Conservation (phyloP, 2,888 invertebrate species). For the Eupeodes latifasciatus region DNA sequence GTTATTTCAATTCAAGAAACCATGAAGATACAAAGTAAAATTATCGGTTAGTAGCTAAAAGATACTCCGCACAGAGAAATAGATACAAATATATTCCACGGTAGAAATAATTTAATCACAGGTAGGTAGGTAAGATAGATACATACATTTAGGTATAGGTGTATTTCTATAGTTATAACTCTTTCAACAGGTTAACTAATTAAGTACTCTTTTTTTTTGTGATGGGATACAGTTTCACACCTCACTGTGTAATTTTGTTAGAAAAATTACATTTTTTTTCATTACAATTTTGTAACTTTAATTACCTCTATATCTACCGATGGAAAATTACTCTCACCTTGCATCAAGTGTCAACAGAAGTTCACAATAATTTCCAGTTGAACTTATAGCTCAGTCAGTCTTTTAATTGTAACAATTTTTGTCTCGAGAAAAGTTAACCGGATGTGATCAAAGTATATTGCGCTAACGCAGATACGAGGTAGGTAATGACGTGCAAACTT, state of each 20-base stretch:
- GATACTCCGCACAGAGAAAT: background rate
- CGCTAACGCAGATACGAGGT: background rate
- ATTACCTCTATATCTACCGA: constrained; percentile 5
- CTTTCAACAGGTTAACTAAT: constrained; percentile 67
- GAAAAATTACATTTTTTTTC: background rate
- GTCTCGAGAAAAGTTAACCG: constrained; percentile 34
- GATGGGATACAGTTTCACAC: constrained; percentile 44
- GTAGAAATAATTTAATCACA: background rate
- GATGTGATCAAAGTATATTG: constrained; percentile 58
- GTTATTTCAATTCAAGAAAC: constrained; percentile 40
- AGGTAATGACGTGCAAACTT: constrained; percentile 59
- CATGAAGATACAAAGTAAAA: constrained; percentile 27
- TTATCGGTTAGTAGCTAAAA: constrained; percentile 21
- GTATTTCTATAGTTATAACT: background rate
- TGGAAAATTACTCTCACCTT: constrained; percentile 35
- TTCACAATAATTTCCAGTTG: constrained; percentile 2
- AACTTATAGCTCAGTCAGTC: constrained; percentile 2
- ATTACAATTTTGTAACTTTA: background rate
- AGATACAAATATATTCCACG: background rate
- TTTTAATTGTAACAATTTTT: constrained; percentile 18
- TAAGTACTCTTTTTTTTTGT: constrained; percentile 27
- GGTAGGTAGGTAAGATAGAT: too few relatives aligned
- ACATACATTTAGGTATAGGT: background rate
- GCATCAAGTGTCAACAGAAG: constrained; percentile 46
- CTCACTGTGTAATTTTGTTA: constrained; percentile 16